Base-by-base conservation (phyloP, 2,113 vertebrate genomes). In the Phylloscopus whistleri region DNA sequence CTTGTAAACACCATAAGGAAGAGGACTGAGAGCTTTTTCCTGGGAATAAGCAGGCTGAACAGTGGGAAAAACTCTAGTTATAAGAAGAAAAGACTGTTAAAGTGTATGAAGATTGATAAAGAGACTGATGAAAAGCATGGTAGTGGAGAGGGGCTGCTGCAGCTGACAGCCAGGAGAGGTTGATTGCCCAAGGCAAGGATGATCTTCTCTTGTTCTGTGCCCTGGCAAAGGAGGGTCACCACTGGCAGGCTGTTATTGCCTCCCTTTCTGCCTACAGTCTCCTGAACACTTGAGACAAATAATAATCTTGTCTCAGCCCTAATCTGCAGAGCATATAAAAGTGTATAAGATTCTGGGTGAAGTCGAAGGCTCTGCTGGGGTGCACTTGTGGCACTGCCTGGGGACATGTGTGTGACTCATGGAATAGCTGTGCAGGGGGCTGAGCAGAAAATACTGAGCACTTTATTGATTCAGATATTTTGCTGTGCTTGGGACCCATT, bases 321-420 rank as follows among this genome's bases (percentile, higher is more conserved):
- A 20, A 55, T 16, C 12, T 56, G 27, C 27, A 48, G 17, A 48
- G 21, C 3, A 1, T 10, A n/a, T 3, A 5, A 7, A 58, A 35
- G 9, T 12, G 3, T 22, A 4, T 59, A 9, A 19, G 30, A 22
- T 27, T 28, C 31, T 10, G 24, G 17, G 31, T 33, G 64, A 85
- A 8, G 7, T 9, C 22, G 26, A 48, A 27, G 27, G 31, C 21
- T 51, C 12, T 14, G 31, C 39, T 55, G 35, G 28, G 16, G 1
- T 26, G 20, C 3, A 2, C 28, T 27, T 12, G 24, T 51, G 74
- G 16, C 17, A 10, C 21, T 15, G 28, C 33, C 15, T 3, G 2
- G 21, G 13, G 17, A 69, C 53, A 10, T 4, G 3, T 0, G 0
- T 11, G 9, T 28, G 48, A 16, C 33, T 51, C 35, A 5, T 0